Conservation (phyloP, 2,888 invertebrate genomes). For the Caenorhabditis sp. region DNA sequence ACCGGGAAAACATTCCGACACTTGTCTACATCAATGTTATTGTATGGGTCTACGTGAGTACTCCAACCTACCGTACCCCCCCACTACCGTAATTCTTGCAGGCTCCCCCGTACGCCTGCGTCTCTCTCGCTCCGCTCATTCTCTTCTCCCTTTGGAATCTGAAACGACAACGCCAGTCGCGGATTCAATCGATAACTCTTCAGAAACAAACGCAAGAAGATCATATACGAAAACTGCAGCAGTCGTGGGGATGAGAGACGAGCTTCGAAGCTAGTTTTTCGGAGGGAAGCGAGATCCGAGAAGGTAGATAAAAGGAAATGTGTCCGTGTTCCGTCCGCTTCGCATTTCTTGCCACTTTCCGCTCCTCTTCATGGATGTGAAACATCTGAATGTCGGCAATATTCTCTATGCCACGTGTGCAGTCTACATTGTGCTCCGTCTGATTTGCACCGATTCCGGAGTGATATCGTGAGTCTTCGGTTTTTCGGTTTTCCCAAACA, state of each 20-base stretch:
- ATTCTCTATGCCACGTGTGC: slow-evolving; percentile 5
- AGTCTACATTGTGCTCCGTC: slow-evolving; percentile 20
- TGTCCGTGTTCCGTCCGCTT: slow-evolving; percentile 29
- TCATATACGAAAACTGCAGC: slow-evolving; percentile 44
- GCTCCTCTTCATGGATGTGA: slow-evolving; percentile 9
- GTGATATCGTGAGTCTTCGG: slow-evolving; percentile 24
- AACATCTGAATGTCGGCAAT: neutral
- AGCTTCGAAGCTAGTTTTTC: slow-evolving; percentile 3
- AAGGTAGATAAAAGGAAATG: slow-evolving; percentile 27
- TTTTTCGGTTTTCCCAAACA: neutral
- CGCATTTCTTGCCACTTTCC: neutral
- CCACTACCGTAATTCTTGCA: neutral
- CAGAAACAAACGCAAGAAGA: slow-evolving; percentile 44
- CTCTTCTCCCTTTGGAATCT: slow-evolving; percentile 44
- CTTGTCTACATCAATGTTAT: slow-evolving; percentile 28
- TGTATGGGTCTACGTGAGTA: slow-evolving; percentile 48
- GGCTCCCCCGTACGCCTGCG: slow-evolving; percentile 46
- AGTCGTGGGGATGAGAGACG: slow-evolving; percentile 21
- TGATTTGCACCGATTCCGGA: slow-evolving; percentile 8
- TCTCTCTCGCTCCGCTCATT: slow-evolving; percentile 36
- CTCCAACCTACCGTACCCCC: too few relatives aligned
- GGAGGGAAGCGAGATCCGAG: slow-evolving; percentile 32
- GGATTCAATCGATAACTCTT: slow-evolving; percentile 35
- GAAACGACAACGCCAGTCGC: slow-evolving; percentile 30
- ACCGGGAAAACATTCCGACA: slow-evolving; percentile 30